Evolutionary conservation across 2,888 invertebrate genomes (phyloP), one percentile per base, ranked within the genome.

Genomic region (Choristoneura rosaceana): DNA sequence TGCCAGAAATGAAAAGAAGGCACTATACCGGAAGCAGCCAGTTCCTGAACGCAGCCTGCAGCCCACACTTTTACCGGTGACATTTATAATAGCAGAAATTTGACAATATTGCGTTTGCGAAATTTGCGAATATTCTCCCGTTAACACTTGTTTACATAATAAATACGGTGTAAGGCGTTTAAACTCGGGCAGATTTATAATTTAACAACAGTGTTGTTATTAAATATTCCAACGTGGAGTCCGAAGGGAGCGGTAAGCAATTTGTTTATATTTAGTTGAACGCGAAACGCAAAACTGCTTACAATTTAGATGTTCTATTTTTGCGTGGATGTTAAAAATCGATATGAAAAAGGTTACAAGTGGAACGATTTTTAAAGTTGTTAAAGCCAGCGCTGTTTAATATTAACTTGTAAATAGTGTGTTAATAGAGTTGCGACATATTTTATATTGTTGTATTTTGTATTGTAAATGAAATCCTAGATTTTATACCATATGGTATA

Each of bases 171-270:
- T 33, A 59, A 50, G 38, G 38, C 58, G 4, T 41, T 25, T 38
- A 15, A n/a, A 33, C 47, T 25, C 14, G 8, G 41, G 38, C 14
- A 47, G 71, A 50, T 68, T 68, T 77, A 52, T 73, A 61, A 43
- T 71, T 65, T 71, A 64, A 55, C 34, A 45, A 43, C 14, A 60
- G 55, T 55, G 64, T 47, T 62, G 38, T 5, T 10, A 71, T 60
- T n/a, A n/a, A 59, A 52, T 55, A 41, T 47, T 75, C 79, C 88
- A 81, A 82, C 90, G 90, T 92, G 92, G 92, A 92, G 84, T 88
- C 92, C 75, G 87, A 91, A 77, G 83, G 87, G 75, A 89, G 81
- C 80, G 89, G 92, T 91, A 82, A 71, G 81, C 78, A 61, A 15
- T 58, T 59, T 68, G 50, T 73, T 68, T 68, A 59, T 43, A 68